These are phyloP conservation scores for Acanthacorydalis orientalis DNA, from an alignment of 2,888 invertebrate genomes.

Conservation along the genomic window DNA sequence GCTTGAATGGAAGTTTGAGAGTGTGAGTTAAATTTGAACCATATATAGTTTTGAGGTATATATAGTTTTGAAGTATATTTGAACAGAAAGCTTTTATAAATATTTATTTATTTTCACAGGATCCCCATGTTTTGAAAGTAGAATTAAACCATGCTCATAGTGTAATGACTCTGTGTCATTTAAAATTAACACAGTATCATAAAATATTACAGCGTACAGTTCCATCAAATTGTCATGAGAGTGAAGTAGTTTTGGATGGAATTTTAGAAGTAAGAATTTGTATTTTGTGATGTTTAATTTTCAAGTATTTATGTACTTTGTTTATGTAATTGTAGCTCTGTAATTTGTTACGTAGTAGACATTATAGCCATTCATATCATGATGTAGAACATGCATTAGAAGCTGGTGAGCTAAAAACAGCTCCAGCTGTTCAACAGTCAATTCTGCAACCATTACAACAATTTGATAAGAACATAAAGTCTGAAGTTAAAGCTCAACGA, in stretches of 20 bases:
- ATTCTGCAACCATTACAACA: not conserved
- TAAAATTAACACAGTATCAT: conserved; percentile 27
- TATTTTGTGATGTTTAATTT: conserved; percentile 10
- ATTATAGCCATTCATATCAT: conserved; percentile 27
- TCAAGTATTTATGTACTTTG: conserved; percentile 16
- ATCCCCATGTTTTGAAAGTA: conserved; percentile 24
- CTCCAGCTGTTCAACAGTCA: conserved; percentile 12
- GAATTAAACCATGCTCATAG: conserved; percentile 29
- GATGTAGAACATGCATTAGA: conserved; percentile 36
- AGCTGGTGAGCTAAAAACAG: conserved; percentile 28
- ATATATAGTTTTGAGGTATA: too few relatives aligned
- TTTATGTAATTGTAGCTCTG: conserved; percentile 17
- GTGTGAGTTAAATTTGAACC: too few relatives aligned
- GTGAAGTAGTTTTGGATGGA: conserved; percentile 27
- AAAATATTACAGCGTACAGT: conserved; percentile 22
- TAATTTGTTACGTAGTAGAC: conserved; percentile 22
- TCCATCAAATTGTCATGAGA: conserved; percentile 18
- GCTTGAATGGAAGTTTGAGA: too few relatives aligned
- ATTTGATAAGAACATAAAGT: not conserved
- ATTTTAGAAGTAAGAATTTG: conserved; percentile 22
- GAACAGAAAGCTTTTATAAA: too few relatives aligned
- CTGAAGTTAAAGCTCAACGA: too few relatives aligned
- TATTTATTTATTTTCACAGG: conserved; percentile 21
- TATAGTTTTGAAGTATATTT: too few relatives aligned
- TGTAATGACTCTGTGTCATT: conserved; percentile 26